These are phyloP conservation scores for Unio pictorum DNA, from an alignment of 2,888 invertebrate species.

Conservation along the genomic window DNA sequence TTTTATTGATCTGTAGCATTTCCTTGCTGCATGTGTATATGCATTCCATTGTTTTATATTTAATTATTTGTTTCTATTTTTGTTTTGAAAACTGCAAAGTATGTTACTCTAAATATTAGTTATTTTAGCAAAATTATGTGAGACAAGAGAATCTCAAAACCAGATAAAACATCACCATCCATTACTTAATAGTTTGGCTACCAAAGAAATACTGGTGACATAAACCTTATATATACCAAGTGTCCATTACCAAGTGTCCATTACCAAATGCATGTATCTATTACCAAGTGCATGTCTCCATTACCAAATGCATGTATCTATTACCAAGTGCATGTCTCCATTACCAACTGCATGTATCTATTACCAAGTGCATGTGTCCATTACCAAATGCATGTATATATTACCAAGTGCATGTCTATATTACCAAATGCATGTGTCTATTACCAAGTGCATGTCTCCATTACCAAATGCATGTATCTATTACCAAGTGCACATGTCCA, in stretches of 20 bases:
- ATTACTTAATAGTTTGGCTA: neutral
- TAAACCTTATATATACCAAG: neutral
- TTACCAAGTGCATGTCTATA: conserved; percentile 87
- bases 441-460: conserved; percentile 87
- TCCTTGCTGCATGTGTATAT: too few species aligned
- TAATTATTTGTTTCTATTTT: too few species aligned
- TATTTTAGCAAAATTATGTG: too few species aligned
- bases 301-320: conserved; percentile 87
- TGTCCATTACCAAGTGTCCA: conserved; percentile 81
- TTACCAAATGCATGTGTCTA: conserved; percentile 19
- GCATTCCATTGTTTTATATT: too few species aligned
- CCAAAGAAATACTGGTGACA: neutral
- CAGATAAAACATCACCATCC: neutral
- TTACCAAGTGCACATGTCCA: conserved; percentile 87
- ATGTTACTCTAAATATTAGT: too few species aligned
- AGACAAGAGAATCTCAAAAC: neutral
- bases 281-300: conserved; percentile 19
- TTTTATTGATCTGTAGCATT: too few species aligned
- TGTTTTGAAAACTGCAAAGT: too few species aligned
- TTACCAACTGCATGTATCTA: conserved; percentile 87
- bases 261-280: conserved; percentile 87
- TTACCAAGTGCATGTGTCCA: conserved; percentile 70
- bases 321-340: conserved; percentile 19
- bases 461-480: conserved; percentile 18
- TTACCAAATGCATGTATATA: conserved; percentile 19